A percentile compares a stretch with the other conserved stretches of the same genome.
phyloP scores from a whole-genome alignment of 1,140 invertebrate species.

The Mactra quadrangularis region DNA sequence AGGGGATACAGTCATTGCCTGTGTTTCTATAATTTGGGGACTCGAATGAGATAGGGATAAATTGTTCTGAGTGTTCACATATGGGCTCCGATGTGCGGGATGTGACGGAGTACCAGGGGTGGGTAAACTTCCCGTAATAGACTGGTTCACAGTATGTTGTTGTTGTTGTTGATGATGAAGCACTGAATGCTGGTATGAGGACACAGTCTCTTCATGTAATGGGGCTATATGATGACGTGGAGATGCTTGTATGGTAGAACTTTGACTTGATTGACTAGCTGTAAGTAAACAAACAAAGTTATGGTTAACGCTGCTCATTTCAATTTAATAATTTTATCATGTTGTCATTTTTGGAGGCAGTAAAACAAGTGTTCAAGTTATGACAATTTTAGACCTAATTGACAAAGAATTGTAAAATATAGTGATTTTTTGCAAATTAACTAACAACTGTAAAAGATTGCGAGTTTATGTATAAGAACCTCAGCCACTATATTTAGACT shows the following conservation, averaged over 20 bases:
- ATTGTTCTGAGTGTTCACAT: conserved; percentile 45
- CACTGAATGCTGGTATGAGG: conserved; percentile 50
- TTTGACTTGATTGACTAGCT: conserved; percentile 48
- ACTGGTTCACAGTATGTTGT: conserved; percentile 34
- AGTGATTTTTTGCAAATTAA: too few species aligned
- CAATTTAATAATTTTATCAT: too few species aligned
- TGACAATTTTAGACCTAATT: too few species aligned
- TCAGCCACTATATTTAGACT: too few species aligned
- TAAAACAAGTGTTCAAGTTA: too few species aligned
- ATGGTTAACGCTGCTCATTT: too few species aligned
- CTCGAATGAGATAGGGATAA: conserved; percentile 29
- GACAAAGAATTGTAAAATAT: too few species aligned
- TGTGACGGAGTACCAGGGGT: conserved; percentile 11
- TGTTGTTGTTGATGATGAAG: conserved; percentile 55
- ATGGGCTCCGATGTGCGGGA: conserved; percentile 20
- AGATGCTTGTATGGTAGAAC: conserved; percentile 33
- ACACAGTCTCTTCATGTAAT: conserved; percentile 10
- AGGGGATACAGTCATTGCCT: conserved; percentile 32
- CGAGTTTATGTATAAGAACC: too few species aligned
- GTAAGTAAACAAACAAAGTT: conserved; percentile 14
- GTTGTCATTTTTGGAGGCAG: too few species aligned
- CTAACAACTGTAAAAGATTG: too few species aligned
- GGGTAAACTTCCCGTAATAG: conserved; percentile 35
- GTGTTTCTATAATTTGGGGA: conserved; percentile 41
- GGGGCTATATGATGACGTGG: conserved; percentile 23